Evolutionary conservation across 1,140 invertebrate species (phyloP).

Genomic region (Triops longicaudatus): DNA sequence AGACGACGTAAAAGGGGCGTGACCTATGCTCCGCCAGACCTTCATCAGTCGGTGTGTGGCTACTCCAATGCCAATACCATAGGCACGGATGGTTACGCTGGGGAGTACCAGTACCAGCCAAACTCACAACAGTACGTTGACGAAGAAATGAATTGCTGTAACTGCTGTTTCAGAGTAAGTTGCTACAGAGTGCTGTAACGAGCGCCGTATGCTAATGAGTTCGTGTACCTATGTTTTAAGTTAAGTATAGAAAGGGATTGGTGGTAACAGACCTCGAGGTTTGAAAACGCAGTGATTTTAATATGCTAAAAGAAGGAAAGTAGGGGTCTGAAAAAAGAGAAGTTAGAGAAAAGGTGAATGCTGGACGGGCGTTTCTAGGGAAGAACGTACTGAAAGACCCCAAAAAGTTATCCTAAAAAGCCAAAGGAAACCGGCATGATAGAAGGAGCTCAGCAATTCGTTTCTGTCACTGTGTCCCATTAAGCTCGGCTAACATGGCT

Average conservation of each 20-base stretch:
- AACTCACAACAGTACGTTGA: background rate
- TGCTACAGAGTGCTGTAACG: background rate
- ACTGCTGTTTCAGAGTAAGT: conserved; percentile 7
- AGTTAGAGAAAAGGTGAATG: background rate
- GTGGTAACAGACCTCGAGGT: no score
- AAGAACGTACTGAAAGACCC: background rate
- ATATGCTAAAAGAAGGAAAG: no score
- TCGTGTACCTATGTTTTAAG: no score
- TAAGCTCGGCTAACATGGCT: background rate
- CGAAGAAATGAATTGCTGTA: conserved; percentile 1
- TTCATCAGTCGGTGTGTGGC: background rate
- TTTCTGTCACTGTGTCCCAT: background rate
- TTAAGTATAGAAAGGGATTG: no score
- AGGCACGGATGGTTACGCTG: conserved; percentile 25
- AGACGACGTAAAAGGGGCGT: conserved; percentile 38
- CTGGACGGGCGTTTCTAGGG: background rate
- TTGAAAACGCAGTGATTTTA: no score
- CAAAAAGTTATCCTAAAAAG: background rate
- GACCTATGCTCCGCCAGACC: conserved; percentile 22
- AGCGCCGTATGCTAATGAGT: background rate
- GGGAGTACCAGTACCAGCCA: conserved; percentile 19
- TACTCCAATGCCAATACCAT: conserved; percentile 14
- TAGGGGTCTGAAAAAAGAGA: background rate
- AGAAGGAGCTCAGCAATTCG: background rate
- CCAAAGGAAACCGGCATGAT: background rate